phyloP scores from a whole-genome alignment of 2,113 vertebrate genomes.

The Phaethon lepturus region DNA sequence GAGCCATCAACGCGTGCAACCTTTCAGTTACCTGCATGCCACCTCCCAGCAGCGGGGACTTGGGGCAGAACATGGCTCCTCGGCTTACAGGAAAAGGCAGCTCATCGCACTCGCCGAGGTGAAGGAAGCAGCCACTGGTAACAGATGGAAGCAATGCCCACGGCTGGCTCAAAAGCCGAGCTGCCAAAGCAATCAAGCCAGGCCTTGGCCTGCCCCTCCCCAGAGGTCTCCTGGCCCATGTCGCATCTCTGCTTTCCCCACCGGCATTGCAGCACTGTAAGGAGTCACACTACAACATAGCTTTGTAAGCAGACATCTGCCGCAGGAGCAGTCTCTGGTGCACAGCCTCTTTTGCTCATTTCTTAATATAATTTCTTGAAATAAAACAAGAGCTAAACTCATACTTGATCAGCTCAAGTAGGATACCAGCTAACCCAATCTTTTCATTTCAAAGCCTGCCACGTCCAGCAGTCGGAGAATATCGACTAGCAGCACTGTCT shows the following conservation, averaged over 20 bases:
- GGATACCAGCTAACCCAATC: not conserved
- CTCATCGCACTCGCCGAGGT: not conserved
- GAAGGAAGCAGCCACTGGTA: not conserved
- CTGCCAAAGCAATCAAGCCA: not conserved
- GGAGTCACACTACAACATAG: not conserved
- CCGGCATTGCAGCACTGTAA: rapidly evolving
- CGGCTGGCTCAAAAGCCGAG: not conserved
- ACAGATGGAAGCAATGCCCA: not conserved
- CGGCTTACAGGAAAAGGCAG: not conserved
- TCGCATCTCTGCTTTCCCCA: not conserved
- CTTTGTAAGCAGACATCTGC: not conserved
- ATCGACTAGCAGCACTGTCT: not conserved
- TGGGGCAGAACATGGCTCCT: not conserved
- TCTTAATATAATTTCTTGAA: not conserved
- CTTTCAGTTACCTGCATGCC: not conserved
- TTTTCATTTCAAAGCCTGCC: not conserved
- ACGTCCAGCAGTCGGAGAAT: not conserved
- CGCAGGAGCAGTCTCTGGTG: not conserved
- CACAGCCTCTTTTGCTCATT: not conserved
- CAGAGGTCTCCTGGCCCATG: not conserved
- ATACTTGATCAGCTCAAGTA: not conserved
- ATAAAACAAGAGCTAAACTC: not conserved
- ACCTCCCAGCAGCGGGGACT: not conserved
- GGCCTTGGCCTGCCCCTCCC: not conserved
- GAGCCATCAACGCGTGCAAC: rapidly evolving